phyloP scores from a whole-genome alignment of 2,113 vertebrate species.

The Colistium nudipinnis region DNA sequence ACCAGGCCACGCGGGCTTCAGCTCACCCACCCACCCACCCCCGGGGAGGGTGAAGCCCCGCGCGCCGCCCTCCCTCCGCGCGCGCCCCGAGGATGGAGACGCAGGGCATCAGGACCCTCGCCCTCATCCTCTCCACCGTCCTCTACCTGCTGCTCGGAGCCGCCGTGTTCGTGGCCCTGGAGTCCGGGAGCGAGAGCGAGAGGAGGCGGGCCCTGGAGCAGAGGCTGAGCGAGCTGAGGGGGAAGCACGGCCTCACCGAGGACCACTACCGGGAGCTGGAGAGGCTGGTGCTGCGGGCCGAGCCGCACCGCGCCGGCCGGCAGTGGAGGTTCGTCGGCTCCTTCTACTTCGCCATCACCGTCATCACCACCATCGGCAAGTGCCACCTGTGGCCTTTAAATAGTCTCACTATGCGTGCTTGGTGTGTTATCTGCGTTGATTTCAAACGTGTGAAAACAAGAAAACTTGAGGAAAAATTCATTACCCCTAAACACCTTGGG shows the following conservation, averaged over 20 bases:
- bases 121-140: slow-evolving; percentile 87
- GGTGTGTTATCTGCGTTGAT: no score
- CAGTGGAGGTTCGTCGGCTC: slow-evolving; percentile 92
- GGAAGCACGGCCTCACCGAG: slow-evolving; percentile 85
- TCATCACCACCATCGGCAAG: slow-evolving; percentile 93
- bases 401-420: not conserved
- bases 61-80: not conserved
- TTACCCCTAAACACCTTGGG: no score
- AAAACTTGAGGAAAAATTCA: no score
- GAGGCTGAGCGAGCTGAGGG: slow-evolving; percentile 83
- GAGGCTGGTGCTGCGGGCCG: slow-evolving; percentile 84
- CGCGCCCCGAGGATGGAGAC: slow-evolving; percentile 80
- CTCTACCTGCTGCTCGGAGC: slow-evolving; percentile 90
- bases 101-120: slow-evolving; percentile 86
- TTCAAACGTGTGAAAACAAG: no score
- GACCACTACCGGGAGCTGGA: slow-evolving; percentile 86
- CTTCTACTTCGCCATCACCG: slow-evolving; percentile 93
- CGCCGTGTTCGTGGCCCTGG: slow-evolving; percentile 90
- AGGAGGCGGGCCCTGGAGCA: slow-evolving; percentile 84
- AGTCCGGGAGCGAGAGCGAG: slow-evolving; percentile 86
- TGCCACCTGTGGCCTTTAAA: not conserved
- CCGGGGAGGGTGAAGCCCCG: not conserved
- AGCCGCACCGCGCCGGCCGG: slow-evolving; percentile 86
- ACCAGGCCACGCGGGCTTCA: slow-evolving; percentile 10
- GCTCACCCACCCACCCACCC: not conserved